Base-by-base conservation (phyloP, 1,140 invertebrate genomes). In the Pteromalus puparum region DNA sequence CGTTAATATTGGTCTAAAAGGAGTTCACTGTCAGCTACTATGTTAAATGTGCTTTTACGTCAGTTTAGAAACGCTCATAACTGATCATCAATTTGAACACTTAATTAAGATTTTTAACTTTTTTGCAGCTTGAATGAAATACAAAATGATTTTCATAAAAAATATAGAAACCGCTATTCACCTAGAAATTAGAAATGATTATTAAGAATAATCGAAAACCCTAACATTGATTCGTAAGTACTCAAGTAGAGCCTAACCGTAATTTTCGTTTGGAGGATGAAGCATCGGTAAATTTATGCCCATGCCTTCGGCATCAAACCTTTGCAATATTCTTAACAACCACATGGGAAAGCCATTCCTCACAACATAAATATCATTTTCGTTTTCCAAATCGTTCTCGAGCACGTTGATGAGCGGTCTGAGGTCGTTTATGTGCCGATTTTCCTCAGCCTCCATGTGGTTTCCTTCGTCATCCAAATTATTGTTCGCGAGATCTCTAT, bases 401-500 rank as follows among this genome's bases (percentile, higher is more conserved):
- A 89, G 80, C 12, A 89, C 89, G 24, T 89, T 85, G 13, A 90
- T 90, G 0, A 89, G 53, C 0, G 89, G 90, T 74, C 88, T 87
- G n/a, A 90, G 70, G 46, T 91, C 88, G 42, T 90, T 87, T 2
- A 88, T 86, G 12, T 86, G 48, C 84, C 87, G 81, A 83, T 87
- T 79, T 61, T 83, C 84, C 30, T 86, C 87, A 67, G 90, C 88
- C 9, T 91, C 87, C 83, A 93, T 90, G 85, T 94, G 94, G 85
- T 94, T 94, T 78, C 94, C 94, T 88, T 94, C 93, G 2, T 88
- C 89, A 86, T 94, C 94, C 46, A 94, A 89, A 87, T 94, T 94
- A 86, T 94, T 94, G 87, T 94, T 94, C 5, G 92, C 93, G 13
- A 94, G 88, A 89, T 94, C 94, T 9, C 94, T 93, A 87, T 94